Conservation (phyloP, 2,888 invertebrate genomes). For the Malacosoma neustria region DNA sequence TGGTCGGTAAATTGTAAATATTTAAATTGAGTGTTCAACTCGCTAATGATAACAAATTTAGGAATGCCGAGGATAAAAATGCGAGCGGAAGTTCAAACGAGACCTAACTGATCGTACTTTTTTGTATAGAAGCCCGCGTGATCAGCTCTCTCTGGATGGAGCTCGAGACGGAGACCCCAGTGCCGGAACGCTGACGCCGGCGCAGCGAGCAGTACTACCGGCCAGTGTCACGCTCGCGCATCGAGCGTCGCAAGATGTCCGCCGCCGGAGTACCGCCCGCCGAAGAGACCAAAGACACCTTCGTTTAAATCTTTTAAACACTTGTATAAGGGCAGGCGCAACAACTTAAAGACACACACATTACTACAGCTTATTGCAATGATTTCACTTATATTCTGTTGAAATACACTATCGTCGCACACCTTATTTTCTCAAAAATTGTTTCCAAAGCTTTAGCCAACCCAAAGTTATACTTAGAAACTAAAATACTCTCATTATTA, state of each 20-base stretch:
- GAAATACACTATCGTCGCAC: too few relatives aligned
- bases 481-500: too few relatives aligned
- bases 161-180: conserved; percentile 50
- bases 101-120: neutral
- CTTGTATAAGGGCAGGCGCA: neutral
- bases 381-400: too few relatives aligned
- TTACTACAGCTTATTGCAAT: neutral
- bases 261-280: conserved; percentile 66
- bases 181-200: conserved; percentile 68
- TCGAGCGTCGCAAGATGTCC: conserved; percentile 64
- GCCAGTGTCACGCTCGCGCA: conserved; percentile 58
- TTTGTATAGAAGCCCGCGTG: conserved; percentile 36
- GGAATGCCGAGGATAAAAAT: too few relatives aligned
- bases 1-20: too few relatives aligned
- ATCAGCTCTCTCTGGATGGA: conserved; percentile 67
- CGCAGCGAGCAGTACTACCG: conserved; percentile 72
- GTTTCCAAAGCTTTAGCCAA: too few relatives aligned
- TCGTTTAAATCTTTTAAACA: conserved; percentile 21
- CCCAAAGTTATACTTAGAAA: too few relatives aligned
- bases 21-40: too few relatives aligned
- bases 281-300: conserved; percentile 29
- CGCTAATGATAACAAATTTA: too few relatives aligned
- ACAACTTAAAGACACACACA: conserved; percentile 2
- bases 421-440: too few relatives aligned
- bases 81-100: too few relatives aligned